Evolutionary conservation across 2,113 vertebrate species (phyloP), one percentile per base, ranked within the genome.

Genomic region (Macquaria australasica): DNA sequence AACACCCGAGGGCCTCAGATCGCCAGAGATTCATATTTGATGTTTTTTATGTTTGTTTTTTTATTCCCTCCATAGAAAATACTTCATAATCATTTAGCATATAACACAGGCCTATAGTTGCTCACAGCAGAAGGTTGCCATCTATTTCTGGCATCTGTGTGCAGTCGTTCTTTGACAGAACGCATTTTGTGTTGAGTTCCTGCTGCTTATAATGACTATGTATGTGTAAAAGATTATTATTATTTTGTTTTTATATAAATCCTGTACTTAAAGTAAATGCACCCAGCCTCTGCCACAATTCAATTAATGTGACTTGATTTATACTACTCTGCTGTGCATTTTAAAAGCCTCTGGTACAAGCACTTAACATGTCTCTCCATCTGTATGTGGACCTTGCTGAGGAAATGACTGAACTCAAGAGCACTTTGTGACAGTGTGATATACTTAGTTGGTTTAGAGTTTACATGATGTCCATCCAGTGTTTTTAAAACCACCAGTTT

Each of bases 331-430:
- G 18, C 21, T 68, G 53, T 63, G 58, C 34, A 55, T 67, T 72
- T 81, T 79, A 77, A 82, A 88, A 87, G 63, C 51, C 71, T 66
- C 59, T 34, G 25, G 50, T 80, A 53, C 34, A 68, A 56, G 60
- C 84, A 88, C 79, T 85, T 73, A 76, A 66, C 58, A 73, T 75
- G 66, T 66, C 72, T 66, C 51, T 51, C 53, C 37, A 45, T 76
- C 79, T 73, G 20, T 55, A 18, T 69, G 63, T 68, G 53, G 39
- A 70, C 43, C 10, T 56, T 41, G 62, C 18, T 60, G 72, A 71
- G 48, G n/a, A 75, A 69, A 43, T 73, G 23, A 77, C 66, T 79
- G 23, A 75, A 71, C 60, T 84, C 25, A 71, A 82, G 63, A 80
- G 56, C 88, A 88, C 77, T 87, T 70, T 72, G 72, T 18, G 14